These are phyloP conservation scores for Pandemis heparana DNA, from an alignment of 2,888 invertebrate species.

Conservation along the genomic window DNA sequence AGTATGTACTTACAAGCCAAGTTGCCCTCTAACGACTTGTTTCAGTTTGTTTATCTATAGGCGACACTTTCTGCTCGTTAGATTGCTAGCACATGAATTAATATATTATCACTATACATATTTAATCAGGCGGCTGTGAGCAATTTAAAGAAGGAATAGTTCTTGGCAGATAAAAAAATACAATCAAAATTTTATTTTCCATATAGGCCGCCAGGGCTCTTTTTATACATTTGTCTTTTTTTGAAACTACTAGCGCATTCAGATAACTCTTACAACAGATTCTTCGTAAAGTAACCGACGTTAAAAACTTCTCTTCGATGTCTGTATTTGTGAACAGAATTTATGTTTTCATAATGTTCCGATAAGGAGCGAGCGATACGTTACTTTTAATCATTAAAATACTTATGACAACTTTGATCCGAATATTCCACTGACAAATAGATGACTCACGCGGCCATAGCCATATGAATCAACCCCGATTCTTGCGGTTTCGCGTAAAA, in stretches of 20 bases:
- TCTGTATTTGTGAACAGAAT: not conserved
- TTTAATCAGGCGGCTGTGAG: not conserved
- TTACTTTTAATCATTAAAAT: not conserved
- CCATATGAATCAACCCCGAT: not conserved
- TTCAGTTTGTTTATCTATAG: conserved; percentile 2
- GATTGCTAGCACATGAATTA: not conserved
- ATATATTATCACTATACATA: not conserved
- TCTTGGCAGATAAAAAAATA: too few species aligned
- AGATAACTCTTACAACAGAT: too few species aligned
- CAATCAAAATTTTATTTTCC: too few species aligned
- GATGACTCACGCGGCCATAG: not conserved
- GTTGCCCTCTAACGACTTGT: not conserved
- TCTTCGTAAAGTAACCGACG: too few species aligned
- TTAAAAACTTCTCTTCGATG: not conserved
- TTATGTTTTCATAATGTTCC: not conserved
- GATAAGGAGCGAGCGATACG: not conserved
- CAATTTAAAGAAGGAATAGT: too few species aligned
- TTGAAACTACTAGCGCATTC: too few species aligned
- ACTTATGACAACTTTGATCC: not conserved
- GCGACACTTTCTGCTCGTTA: conserved; percentile 17
- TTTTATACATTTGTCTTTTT: too few species aligned
- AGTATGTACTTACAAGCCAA: too few species aligned
- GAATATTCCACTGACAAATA: conserved; percentile 7
- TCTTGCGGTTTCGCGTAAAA: not conserved
- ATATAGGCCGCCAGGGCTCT: too few species aligned